These are phyloP conservation scores for Xanthia togata DNA, from an alignment of 2,888 invertebrate genomes.

Conservation along the genomic window DNA sequence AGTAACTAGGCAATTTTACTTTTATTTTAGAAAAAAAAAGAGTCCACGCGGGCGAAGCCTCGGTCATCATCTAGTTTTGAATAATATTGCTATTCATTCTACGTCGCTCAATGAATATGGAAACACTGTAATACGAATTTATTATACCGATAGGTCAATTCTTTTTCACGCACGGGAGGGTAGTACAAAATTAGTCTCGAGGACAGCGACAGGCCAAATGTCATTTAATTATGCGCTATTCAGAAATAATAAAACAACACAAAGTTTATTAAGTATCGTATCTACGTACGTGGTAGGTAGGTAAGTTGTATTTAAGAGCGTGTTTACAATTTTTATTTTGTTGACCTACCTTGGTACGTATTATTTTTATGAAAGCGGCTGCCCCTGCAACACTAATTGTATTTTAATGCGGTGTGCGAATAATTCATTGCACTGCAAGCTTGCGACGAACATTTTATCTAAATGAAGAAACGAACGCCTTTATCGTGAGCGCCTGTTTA, in stretches of 20 bases:
- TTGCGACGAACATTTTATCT: constrained; percentile 37
- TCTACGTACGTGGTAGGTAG: constrained; percentile 13
- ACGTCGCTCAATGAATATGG: constrained; percentile 44
- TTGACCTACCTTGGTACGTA: constrained; percentile 3
- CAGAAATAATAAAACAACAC: constrained; percentile 31
- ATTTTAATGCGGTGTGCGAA: constrained; percentile 37
- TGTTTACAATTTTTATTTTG: constrained; percentile 17
- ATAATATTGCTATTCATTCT: constrained; percentile 20
- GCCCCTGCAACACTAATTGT: constrained; percentile 35
- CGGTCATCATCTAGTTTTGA: constrained; percentile 4
- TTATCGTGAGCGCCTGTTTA: constrained; percentile 65
- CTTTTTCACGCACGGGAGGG: constrained; percentile 28
- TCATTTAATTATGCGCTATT: constrained; percentile 41
- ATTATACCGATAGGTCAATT: constrained; percentile 25
- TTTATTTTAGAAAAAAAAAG: no score
- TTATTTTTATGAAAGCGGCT: constrained; percentile 27
- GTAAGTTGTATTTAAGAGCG: background rate
- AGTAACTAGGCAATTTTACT: no score
- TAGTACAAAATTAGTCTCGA: constrained; percentile 47
- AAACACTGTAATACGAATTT: constrained; percentile 36
- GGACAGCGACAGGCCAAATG: constrained; percentile 49
- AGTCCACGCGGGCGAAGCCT: no score
- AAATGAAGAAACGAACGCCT: constrained; percentile 47
- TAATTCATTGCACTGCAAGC: constrained; percentile 35
- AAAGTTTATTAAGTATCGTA: constrained; percentile 16